Evolutionary conservation across 2,888 invertebrate species (phyloP), one percentile per base, ranked within the genome.

Genomic region (Poecilobothrus nobilitatus): DNA sequence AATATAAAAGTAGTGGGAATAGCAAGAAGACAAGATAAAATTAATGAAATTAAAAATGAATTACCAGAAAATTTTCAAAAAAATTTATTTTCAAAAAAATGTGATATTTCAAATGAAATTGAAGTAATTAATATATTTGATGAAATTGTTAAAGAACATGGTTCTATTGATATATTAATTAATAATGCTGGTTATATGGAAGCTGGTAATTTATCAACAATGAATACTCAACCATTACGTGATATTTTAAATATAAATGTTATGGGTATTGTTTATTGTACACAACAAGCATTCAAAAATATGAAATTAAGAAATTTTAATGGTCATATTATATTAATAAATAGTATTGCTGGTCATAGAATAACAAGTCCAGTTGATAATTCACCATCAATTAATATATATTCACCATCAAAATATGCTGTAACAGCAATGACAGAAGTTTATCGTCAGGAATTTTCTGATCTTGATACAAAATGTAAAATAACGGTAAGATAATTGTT

Each of bases 1-100:
- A 87, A 86, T 0, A 72, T 88, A 68, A 81, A 81, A 68, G 87
- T 88, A 0, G 81, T 86, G 1, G 86, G 84, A 0, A 77, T 86
- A 72, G 85, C 85, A 0, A 79, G 86, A 68, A 81, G 84, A 53
- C 75, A 81, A 1, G 83, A 85, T 1, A 79, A 77, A 37, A 77
- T 87, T 9, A 75, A 83, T 70, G 78, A 76, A n/a, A 69, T 76
- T 12, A 75, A 74, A 62, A 71, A 72, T 12, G 41, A 70, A 4
- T 34, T 80, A 61, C 74, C 77, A 0, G 70, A 67, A 2, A 70
- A 72, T 3, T 72, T 74, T 53, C 79, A 79, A 1, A 75, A 76
- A 69, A 66, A 66, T 0, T 65, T 78, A 1, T 73, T 77, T 67
- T 70, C 74, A 1, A 15, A 72, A 18, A 73, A 75, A 61, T 78